Conservation (phyloP, 2,113 vertebrate genomes). For the Toxotes jaculatrix region DNA sequence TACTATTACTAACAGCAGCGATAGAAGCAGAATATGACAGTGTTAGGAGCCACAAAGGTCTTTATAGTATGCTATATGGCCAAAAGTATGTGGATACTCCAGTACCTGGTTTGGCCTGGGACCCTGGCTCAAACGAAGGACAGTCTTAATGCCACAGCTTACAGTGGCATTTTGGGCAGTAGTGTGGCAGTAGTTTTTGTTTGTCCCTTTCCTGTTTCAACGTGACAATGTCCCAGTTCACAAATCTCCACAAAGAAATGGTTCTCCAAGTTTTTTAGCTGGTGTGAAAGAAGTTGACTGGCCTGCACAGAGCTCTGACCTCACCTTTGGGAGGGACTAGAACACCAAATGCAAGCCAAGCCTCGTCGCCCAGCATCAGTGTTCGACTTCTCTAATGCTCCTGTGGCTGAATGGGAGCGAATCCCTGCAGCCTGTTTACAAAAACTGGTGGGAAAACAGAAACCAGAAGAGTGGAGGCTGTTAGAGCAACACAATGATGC, state of each 20-base stretch:
- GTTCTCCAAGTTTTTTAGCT: background rate
- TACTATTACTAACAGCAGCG: background rate
- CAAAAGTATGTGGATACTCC: background rate
- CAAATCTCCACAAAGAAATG: background rate
- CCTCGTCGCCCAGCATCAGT: background rate
- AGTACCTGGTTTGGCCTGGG: background rate
- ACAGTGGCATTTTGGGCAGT: background rate
- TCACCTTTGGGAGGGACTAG: background rate
- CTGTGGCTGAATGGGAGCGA: background rate
- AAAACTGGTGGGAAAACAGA: background rate
- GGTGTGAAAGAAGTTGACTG: background rate
- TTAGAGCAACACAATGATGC: background rate
- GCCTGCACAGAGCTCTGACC: background rate
- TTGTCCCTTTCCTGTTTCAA: background rate
- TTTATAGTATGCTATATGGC: background rate
- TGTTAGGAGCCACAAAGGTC: background rate
- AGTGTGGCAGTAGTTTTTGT: background rate
- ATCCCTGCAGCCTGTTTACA: background rate
- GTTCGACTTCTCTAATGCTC: background rate
- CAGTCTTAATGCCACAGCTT: background rate
- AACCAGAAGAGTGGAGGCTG: rapidly evolving
- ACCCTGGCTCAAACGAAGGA: background rate
- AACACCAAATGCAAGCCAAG: background rate
- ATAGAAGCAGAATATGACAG: background rate
- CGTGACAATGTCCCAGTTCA: background rate